Conservation (phyloP, 2,888 invertebrate genomes). For the Amphimallon solstitiale region DNA sequence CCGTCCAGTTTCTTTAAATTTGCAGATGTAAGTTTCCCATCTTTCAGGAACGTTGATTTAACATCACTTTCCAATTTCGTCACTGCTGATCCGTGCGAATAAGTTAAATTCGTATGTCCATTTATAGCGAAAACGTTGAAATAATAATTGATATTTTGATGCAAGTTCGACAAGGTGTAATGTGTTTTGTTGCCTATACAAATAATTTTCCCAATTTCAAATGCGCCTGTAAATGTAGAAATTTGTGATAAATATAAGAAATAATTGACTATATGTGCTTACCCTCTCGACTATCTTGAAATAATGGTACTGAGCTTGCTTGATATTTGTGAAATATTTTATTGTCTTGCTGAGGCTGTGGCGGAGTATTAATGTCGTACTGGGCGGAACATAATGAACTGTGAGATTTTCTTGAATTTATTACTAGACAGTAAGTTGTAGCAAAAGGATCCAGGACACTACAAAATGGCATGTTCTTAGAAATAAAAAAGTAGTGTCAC, state of each 20-base stretch:
- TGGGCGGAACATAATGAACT: conserved; percentile 65
- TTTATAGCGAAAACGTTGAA: conserved; percentile 68
- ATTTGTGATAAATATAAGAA: neutral
- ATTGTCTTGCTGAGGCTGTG: conserved; percentile 1
- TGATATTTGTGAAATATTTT: conserved; percentile 10
- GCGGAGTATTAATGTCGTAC: conserved; percentile 27
- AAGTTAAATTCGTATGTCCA: conserved; percentile 64
- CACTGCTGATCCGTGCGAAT: conserved; percentile 63
- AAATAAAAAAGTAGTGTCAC: too few relatives aligned
- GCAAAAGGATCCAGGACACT: conserved; percentile 65
- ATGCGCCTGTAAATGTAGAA: conserved; percentile 1
- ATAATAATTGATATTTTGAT: conserved; percentile 64
- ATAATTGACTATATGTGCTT: conserved; percentile 2
- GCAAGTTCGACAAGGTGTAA: conserved; percentile 63
- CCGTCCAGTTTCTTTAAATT: conserved; percentile 67
- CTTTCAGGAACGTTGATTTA: conserved; percentile 61
- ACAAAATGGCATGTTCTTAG: conserved; percentile 43
- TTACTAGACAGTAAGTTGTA: conserved; percentile 67
- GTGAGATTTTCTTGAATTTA: conserved; percentile 63
- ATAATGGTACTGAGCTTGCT: conserved; percentile 17
- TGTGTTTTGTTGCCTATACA: conserved; percentile 66
- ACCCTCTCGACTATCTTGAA: conserved; percentile 21
- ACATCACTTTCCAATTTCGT: conserved; percentile 58
- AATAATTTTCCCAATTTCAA: conserved; percentile 53
- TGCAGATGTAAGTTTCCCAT: conserved; percentile 64